Evolutionary conservation across 2,888 invertebrate genomes (phyloP), one percentile per base, ranked within the genome.

Genomic region (Tryphoninae sp.): DNA sequence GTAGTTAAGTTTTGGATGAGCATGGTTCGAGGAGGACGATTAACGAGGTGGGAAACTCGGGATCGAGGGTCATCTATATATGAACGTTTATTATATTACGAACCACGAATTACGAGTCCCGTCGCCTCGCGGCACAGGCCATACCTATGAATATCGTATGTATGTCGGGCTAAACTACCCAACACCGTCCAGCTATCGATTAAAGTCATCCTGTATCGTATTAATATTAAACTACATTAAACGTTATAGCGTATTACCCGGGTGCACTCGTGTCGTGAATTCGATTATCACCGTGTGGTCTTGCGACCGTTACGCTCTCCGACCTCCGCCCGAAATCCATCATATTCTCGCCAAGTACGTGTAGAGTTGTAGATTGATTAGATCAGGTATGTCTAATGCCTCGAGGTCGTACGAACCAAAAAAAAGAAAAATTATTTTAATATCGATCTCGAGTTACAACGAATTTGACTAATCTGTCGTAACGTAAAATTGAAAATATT

Each of bases 151-250:
- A 61, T 19, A 51, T 67, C 55, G 64, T 40, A 40, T 42, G 23
- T 67, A 13, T 58, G 6, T 4, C 26, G 51, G 40, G 9, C 68
- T 58, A 51, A 72, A 78, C 65, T 72, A 62, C 40, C 45, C 33
- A 71, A 55, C 49, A 65, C 45, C 65, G 22, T 42, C 59, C 16
- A 59, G 26, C 71, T 55, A 77, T 81, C 77, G 77, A 81, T 81
- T 73, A 73, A 81, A 81, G 45, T 62, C 62, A 73, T 58, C 51
- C 77, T 69, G 72, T 62, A 77, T 72, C 71, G 53, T 26, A 72
- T 77, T 77, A 76, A 77, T 69, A 81, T 77, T 73, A 81, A 81
- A 81, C 77, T 81, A 78, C 51, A 73, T 77, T 77, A 81, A 81
- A 77, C 68, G 77, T 74, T 81, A 81, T 81, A 81, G 73, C 77